phyloP scores from a whole-genome alignment of 1,140 invertebrate genomes.

The Eulimnadia texana region DNA sequence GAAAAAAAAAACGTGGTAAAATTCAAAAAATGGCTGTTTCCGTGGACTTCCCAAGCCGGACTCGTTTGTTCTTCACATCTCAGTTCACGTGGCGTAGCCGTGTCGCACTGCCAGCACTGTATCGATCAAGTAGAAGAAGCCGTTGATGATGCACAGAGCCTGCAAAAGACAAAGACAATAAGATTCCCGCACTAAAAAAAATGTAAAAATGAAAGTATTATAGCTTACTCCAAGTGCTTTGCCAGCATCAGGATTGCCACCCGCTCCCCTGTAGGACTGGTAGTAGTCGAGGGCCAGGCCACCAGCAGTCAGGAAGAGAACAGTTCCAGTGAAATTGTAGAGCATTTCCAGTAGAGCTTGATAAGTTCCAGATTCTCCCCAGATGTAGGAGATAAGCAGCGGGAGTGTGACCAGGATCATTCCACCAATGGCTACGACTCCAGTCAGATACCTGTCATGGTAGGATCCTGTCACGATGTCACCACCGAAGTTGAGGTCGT shows the following conservation, averaged over 20 bases:
- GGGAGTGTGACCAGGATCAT: constrained; percentile 19
- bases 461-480: constrained; percentile 13
- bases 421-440: constrained; percentile 18
- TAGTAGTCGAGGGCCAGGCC: constrained; percentile 17
- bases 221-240: constrained; percentile 17
- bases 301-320: constrained; percentile 16
- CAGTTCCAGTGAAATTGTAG: constrained; percentile 15
- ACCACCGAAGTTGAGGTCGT: constrained; percentile 19
- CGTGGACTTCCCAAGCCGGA: too few species aligned
- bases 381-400: constrained; percentile 18
- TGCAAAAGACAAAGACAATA: not conserved
- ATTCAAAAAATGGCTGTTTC: not conserved
- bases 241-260: constrained; percentile 13
- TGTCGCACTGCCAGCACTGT: constrained; percentile 16
- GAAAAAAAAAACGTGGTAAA: too few species aligned
- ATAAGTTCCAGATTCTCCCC: constrained; percentile 17
- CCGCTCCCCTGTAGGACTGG: constrained; percentile 14
- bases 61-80: too few species aligned
- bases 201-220: not conserved
- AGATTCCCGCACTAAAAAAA: not conserved
- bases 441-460: constrained; percentile 16
- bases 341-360: constrained; percentile 17
- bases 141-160: constrained; percentile 18
- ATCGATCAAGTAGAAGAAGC: constrained; percentile 17
- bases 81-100: constrained; percentile 16